Conservation (phyloP, 2,888 invertebrate genomes). For the Leptinotarsa haldemani region DNA sequence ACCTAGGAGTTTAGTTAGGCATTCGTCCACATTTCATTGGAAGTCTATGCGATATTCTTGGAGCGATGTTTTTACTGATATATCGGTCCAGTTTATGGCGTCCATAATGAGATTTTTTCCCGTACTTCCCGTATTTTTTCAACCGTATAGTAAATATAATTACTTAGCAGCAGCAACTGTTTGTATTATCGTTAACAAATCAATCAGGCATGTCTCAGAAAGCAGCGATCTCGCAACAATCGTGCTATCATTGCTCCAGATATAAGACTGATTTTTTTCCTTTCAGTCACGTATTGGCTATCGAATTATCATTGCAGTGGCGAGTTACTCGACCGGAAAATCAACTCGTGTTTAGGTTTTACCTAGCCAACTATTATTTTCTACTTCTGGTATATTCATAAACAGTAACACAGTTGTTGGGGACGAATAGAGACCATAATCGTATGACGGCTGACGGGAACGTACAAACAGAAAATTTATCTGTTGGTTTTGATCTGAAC, state of each 20-base stretch:
- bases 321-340: slow-evolving; percentile 36
- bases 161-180: not conserved
- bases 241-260: slow-evolving; percentile 48
- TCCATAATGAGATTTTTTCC: too few species aligned
- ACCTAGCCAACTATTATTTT: slow-evolving; percentile 25
- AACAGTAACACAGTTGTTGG: slow-evolving; percentile 16
- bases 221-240: slow-evolving; percentile 14
- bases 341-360: slow-evolving; percentile 37
- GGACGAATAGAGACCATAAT: slow-evolving; percentile 22
- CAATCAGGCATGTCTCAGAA: slow-evolving; percentile 4
- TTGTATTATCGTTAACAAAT: not conserved
- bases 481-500: slow-evolving; percentile 4
- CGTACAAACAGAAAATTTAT: slow-evolving; percentile 10
- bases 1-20: too few species aligned
- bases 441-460: not conserved
- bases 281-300: slow-evolving; percentile 48
- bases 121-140: too few species aligned
- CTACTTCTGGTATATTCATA: slow-evolving; percentile 21
- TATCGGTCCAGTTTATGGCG: too few species aligned
- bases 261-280: slow-evolving; percentile 48
- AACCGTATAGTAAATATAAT: not conserved
- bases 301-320: slow-evolving; percentile 17
- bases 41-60: too few species aligned
- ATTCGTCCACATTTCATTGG: too few species aligned
- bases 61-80: too few species aligned